These are phyloP conservation scores for Aurelia sp. DNA, from an alignment of 30 jellyfish, hydroid and myxozoan species.

Conservation along the genomic window DNA sequence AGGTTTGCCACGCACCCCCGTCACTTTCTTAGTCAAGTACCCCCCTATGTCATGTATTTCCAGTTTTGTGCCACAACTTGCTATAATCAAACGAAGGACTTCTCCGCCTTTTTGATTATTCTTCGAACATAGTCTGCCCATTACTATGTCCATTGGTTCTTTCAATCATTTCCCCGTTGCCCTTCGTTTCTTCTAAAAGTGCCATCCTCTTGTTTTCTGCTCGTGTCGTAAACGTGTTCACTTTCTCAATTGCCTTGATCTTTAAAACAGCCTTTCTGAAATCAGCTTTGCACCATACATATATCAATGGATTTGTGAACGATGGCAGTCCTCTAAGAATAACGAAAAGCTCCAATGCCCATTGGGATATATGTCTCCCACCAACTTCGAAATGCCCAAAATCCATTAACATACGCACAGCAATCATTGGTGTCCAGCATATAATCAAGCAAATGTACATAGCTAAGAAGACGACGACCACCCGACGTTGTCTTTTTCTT, in stretches of 20 bases:
- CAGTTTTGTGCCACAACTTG: too few species aligned
- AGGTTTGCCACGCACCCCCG: too few species aligned
- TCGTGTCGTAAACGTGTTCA: neutral
- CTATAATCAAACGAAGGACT: too few species aligned
- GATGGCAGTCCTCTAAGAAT: constrained; percentile 52
- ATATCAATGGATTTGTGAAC: constrained; percentile 44
- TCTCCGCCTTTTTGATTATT: too few species aligned
- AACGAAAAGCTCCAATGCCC: constrained; percentile 38
- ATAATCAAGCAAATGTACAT: constrained; percentile 52
- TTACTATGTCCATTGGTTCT: too few species aligned
- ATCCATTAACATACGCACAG: constrained; percentile 35
- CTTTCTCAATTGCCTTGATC: neutral
- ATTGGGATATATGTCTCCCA: neutral
- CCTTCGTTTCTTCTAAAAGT: neutral
- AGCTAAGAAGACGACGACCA: constrained; percentile 39
- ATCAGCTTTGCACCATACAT: constrained; percentile 72
- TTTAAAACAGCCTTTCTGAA: constrained; percentile 38
- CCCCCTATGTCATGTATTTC: too few species aligned
- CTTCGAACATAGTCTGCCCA: too few species aligned
- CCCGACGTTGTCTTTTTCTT: constrained; percentile 43
- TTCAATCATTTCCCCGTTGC: neutral
- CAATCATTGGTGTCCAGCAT: constrained; percentile 66
- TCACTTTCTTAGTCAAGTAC: too few species aligned
- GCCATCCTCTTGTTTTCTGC: neutral
- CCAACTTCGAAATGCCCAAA: neutral